Base-by-base conservation (phyloP, 2,888 invertebrate species). In the Agelastica alni region DNA sequence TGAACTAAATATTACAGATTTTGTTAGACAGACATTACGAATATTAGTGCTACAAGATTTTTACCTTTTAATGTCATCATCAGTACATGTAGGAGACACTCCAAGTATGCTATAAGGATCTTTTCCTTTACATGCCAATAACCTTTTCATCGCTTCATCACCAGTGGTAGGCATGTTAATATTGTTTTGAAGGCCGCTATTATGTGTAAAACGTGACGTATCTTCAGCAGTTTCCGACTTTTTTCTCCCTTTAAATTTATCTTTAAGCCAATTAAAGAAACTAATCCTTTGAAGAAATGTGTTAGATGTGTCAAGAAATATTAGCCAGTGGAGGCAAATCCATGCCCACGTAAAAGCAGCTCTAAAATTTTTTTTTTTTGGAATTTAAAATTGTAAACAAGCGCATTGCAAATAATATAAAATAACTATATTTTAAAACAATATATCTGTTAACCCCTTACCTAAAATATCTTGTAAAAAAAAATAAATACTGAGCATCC, bases 51-150 rank as follows among this genome's bases (percentile, higher is more conserved):
- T n/a, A n/a, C n/a, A n/a, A n/a, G n/a, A n/a, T n/a, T n/a, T n/a
- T 18, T 22, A 53, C 56, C 91, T 88, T 73, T 93, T 92, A 68
- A 97, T 93, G 70, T 96, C 95, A 64, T 96, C 95, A 73, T 96
- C 96, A 9, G 90, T 85, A 74, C 94, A 93, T 56, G 89, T 87
- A 42, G 88, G 87, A 42, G 89, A 87, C 2, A 97, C 91, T 26
- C 96, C 77, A 37, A 77, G 62, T 56, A 76, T 76, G 53, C 91
- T 94, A 73, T 96, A 96, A 3, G 96, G 95, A 79, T 97, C 96
- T 77, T 96, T 94, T 61, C 94, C 96, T 80, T 93, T 93, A 75
- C 95, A 95, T 45, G 94, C 91, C 10, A 96, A 78, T 62, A 96
- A 80, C 32, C 67, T 61, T 77, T 92, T 93, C 91, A 96, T 93